Conservation (phyloP, 2,113 vertebrate species). For the Cyphomyrus plagiostoma region DNA sequence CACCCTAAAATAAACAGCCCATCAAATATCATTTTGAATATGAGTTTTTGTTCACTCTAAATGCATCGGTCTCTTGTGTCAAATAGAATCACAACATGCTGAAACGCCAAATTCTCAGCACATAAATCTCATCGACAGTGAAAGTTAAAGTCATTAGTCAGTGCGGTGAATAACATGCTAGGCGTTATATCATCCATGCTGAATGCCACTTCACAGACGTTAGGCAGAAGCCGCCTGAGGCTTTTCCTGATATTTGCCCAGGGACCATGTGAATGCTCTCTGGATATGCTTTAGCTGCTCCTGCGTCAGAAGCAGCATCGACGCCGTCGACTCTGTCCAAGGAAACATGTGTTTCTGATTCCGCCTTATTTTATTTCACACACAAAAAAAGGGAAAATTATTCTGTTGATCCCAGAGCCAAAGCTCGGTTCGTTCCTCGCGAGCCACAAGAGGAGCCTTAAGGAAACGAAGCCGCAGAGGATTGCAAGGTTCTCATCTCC, state of each 20-base stretch:
- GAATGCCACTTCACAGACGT: not conserved
- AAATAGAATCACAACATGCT: not conserved
- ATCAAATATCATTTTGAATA: not conserved
- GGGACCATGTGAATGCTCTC: not conserved
- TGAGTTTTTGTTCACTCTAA: not conserved
- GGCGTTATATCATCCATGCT: not conserved
- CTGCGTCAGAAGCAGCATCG: not conserved
- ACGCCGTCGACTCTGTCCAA: not conserved
- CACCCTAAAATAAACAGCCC: not conserved
- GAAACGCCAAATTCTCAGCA: not conserved
- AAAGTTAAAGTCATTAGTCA: not conserved
- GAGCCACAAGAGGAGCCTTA: not conserved
- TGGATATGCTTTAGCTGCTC: not conserved
- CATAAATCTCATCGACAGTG: not conserved
- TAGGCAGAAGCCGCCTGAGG: not conserved
- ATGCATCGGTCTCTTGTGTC: not conserved
- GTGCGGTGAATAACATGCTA: not conserved
- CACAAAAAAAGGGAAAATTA: slow-evolving; percentile 28
- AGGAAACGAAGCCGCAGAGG: not conserved
- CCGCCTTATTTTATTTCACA: not conserved
- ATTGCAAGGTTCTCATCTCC: not conserved
- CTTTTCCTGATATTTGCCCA: not conserved
- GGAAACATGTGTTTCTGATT: slow-evolving; percentile 2
- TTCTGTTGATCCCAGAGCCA: slow-evolving; percentile 26
- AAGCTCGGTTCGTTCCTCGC: slow-evolving; percentile 6